Evolutionary conservation across 2,797 vertebrate species (phyloP).

Genomic region (Hafferia zeledoni): DNA sequence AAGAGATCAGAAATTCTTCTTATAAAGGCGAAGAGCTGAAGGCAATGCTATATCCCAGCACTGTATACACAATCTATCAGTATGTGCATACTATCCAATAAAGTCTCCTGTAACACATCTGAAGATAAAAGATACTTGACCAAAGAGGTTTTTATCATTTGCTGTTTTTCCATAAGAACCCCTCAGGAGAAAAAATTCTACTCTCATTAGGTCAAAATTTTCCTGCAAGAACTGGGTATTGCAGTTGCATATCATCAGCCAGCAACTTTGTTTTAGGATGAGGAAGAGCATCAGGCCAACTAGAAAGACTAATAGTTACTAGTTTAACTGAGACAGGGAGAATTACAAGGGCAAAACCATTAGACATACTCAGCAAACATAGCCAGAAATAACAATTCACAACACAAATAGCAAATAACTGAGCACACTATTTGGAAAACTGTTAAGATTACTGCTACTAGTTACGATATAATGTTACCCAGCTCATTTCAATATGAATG

Average conservation of each 20-base stretch:
- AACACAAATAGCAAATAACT: background rate
- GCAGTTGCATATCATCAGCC: background rate
- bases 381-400: background rate
- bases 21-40: background rate
- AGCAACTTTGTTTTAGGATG: background rate
- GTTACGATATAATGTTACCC: background rate
- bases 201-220: background rate
- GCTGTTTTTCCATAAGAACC: background rate
- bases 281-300: background rate
- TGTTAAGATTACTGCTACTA: background rate
- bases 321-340: background rate
- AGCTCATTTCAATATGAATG: background rate
- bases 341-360: background rate
- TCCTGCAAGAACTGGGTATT: background rate
- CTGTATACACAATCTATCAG: background rate
- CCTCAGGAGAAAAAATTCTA: background rate
- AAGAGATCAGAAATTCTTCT: background rate
- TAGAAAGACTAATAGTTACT: background rate
- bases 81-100: background rate
- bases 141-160: background rate
- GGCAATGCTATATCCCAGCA: background rate
- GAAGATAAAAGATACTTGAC: background rate
- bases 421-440: background rate
- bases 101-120: background rate
- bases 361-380: background rate